Conservation (phyloP, 2,888 invertebrate genomes). For the Rhamnusium bicolor region DNA sequence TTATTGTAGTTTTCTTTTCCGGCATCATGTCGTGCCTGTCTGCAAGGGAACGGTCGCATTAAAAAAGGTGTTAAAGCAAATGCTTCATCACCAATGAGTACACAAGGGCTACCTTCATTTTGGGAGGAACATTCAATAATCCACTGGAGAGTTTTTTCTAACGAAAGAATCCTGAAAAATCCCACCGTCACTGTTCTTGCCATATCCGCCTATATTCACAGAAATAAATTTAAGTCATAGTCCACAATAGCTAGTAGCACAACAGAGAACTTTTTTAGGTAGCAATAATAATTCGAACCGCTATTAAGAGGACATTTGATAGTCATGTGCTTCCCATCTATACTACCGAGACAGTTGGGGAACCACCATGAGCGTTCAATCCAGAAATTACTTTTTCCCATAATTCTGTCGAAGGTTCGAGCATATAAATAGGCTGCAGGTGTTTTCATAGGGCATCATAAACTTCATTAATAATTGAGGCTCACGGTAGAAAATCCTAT, state of each 20-base stretch:
- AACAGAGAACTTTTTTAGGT: conserved; percentile 55
- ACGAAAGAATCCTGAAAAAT: too few species aligned
- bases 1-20: too few species aligned
- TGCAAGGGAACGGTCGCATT: too few species aligned
- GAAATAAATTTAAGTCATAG: conserved; percentile 54
- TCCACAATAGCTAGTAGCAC: conserved; percentile 56
- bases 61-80: too few species aligned
- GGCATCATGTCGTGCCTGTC: too few species aligned
- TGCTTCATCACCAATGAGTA: too few species aligned
- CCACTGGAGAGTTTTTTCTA: too few species aligned
- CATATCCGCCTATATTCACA: conserved; percentile 55
- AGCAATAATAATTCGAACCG: conserved; percentile 57
- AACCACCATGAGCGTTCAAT: conserved; percentile 57
- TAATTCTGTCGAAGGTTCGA: conserved; percentile 46
- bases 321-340: conserved; percentile 58
- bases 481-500: conserved; percentile 57
- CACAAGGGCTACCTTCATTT: too few species aligned
- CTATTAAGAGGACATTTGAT: conserved; percentile 52
- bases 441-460: conserved; percentile 56
- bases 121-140: too few species aligned
- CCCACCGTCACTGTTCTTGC: conserved; percentile 54
- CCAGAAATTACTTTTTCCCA: conserved; percentile 52
- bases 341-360: conserved; percentile 54
- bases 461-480: conserved; percentile 62
- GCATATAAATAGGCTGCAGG: conserved; percentile 47